Evolutionary conservation across 2,888 invertebrate species (phyloP).

Genomic region (Malthinus flaveolus): DNA sequence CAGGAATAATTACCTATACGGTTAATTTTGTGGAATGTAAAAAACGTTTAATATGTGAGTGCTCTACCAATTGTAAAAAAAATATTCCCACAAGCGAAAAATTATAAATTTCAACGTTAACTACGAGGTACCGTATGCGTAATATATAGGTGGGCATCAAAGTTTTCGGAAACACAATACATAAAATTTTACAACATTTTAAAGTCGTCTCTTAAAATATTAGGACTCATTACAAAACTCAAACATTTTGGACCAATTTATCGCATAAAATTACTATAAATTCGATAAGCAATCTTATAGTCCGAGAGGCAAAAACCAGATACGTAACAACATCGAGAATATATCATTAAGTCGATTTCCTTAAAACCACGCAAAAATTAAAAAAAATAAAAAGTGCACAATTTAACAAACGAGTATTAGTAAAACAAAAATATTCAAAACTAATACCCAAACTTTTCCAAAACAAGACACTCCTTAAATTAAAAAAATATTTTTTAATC

Average conservation of each 20-base stretch:
- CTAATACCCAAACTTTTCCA: background rate
- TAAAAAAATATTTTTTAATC: slow-evolving; percentile 27
- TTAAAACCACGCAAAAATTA: slow-evolving; percentile 1
- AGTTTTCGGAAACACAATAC: slow-evolving; percentile 10
- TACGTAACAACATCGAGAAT: slow-evolving; percentile 4
- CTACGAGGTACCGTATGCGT: slow-evolving; percentile 17
- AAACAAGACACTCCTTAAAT: slow-evolving; percentile 23
- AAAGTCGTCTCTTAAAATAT: slow-evolving; percentile 5
- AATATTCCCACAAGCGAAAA: slow-evolving; percentile 12
- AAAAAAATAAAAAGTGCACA: background rate
- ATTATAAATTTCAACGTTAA: slow-evolving; percentile 19
- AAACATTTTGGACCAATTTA: slow-evolving; percentile 14
- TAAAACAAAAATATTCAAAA: background rate
- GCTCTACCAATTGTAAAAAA: too few relatives aligned
- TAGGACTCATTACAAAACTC: background rate
- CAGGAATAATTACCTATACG: slow-evolving; percentile 26
- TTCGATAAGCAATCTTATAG: slow-evolving; percentile 22
- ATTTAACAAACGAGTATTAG: background rate
- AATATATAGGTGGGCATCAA: slow-evolving; percentile 12
- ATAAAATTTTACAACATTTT: slow-evolving; percentile 11
- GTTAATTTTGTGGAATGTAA: slow-evolving; percentile 20
- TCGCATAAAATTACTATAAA: slow-evolving; percentile 23
- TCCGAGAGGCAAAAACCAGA: slow-evolving; percentile 5
- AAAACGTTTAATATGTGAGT: background rate
- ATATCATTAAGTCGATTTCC: slow-evolving; percentile 13